These are phyloP conservation scores for Ctenomys sociabilis DNA, from an alignment of 2,113 vertebrate genomes.

Conservation along the genomic window DNA sequence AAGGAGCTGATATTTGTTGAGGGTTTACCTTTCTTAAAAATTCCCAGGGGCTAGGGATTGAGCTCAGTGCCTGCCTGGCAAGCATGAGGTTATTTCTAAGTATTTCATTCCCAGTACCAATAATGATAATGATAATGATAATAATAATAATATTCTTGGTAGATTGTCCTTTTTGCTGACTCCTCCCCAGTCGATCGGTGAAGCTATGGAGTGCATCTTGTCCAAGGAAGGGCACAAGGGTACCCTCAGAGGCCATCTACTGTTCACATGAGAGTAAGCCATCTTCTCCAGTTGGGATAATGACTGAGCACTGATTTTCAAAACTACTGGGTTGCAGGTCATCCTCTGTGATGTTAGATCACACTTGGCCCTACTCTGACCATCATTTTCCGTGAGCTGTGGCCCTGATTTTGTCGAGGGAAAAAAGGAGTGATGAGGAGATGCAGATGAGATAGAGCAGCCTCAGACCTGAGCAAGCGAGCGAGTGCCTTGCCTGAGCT, in stretches of 20 bases:
- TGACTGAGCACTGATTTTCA: not conserved
- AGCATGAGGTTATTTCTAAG: too few relatives aligned
- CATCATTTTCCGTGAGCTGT: not conserved
- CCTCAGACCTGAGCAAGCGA: not conserved
- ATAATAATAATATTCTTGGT: not conserved
- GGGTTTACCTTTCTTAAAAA: conserved; percentile 42
- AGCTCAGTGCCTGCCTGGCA: too few relatives aligned
- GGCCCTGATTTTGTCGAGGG: not conserved
- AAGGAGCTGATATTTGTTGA: not conserved
- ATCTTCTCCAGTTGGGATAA: not conserved
- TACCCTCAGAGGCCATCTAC: not conserved
- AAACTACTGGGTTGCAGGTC: not conserved
- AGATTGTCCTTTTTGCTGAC: not conserved
- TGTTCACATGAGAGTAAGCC: not conserved
- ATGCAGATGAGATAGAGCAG: not conserved
- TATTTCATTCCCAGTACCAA: too few relatives aligned
- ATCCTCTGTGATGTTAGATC: not conserved
- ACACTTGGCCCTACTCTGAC: not conserved
- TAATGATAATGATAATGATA: too few relatives aligned
- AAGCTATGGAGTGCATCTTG: not conserved
- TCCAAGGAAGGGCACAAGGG: not conserved
- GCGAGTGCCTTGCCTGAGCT: conserved; percentile 4
- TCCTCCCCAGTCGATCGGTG: not conserved
- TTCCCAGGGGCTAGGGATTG: not conserved
- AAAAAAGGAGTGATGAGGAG: not conserved